These are phyloP conservation scores for Polyergus mexicanus DNA, from an alignment of 1,140 invertebrate genomes.

Conservation along the genomic window DNA sequence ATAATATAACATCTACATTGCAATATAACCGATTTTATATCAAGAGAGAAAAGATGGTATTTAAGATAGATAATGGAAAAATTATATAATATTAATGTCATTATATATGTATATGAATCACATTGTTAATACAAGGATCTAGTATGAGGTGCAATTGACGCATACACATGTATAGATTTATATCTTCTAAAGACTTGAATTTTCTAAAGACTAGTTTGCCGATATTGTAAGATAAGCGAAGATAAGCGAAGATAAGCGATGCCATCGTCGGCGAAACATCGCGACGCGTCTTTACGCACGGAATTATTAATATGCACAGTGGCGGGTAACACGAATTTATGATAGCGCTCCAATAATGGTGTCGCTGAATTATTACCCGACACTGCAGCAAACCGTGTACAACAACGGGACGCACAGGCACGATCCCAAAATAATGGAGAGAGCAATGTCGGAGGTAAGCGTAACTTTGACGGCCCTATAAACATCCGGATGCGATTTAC, in stretches of 20 bases:
- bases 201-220: too few relatives aligned
- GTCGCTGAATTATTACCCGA: slow-evolving; percentile 57
- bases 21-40: not conserved
- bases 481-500: slow-evolving; percentile 51
- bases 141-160: too few relatives aligned
- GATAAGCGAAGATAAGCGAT: not conserved
- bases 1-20: not conserved
- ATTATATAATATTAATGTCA: too few relatives aligned
- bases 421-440: not conserved
- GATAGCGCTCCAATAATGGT: slow-evolving; percentile 55
- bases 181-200: too few relatives aligned
- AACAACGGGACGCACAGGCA: not conserved
- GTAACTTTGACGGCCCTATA: slow-evolving; percentile 49
- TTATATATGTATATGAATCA: not conserved
- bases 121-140: not conserved
- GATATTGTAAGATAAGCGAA: not conserved
- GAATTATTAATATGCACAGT: slow-evolving; percentile 53
- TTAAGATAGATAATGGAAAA: not conserved
- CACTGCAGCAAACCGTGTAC: slow-evolving; percentile 9
- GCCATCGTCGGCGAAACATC: not conserved
- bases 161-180: too few relatives aligned
- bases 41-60: not conserved
- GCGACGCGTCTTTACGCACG: slow-evolving; percentile 33
- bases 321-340: slow-evolving; percentile 48
- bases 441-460: slow-evolving; percentile 15